phyloP scores from a whole-genome alignment of 1,140 invertebrate species.

The Mesaphorura yosii region DNA sequence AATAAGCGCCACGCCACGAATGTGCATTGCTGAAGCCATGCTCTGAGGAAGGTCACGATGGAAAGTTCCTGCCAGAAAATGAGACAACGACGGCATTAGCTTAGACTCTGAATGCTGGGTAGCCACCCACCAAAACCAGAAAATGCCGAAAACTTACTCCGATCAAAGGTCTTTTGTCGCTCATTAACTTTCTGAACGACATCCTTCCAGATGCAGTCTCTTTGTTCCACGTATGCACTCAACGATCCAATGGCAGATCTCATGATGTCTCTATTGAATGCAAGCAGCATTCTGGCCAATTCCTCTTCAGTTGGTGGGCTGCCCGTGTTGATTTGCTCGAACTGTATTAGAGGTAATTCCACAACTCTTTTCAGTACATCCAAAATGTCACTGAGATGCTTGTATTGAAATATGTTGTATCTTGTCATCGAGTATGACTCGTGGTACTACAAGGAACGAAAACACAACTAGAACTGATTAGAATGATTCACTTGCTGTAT shows the following conservation, averaged over 20 bases:
- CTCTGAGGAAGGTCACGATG: constrained; percentile 24
- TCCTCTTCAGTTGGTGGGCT: constrained; percentile 17
- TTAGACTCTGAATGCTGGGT: background rate
- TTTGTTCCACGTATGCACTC: constrained; percentile 10
- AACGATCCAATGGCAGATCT: constrained; percentile 9
- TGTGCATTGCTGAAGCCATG: constrained; percentile 29
- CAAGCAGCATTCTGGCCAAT: constrained; percentile 18
- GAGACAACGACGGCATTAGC: background rate
- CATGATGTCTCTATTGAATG: constrained; percentile 19
- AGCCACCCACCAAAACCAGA: background rate
- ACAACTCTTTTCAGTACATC: constrained; percentile 11
- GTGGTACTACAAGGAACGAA: constrained; percentile 23
- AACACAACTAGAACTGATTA: background rate
- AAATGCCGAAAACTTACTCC: constrained; percentile 15
- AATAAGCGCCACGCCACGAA: constrained; percentile 19
- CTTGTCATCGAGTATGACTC: constrained; percentile 26
- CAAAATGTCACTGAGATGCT: constrained; percentile 25
- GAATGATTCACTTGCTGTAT: no score
- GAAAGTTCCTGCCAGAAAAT: constrained; percentile 22
- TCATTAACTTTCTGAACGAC: constrained; percentile 15
- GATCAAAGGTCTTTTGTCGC: constrained; percentile 22
- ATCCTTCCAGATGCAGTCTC: constrained; percentile 18
- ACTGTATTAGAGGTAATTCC: background rate
- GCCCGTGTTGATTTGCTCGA: constrained; percentile 3
- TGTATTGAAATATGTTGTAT: constrained; percentile 28